Evolutionary conservation across 2,888 invertebrate genomes (phyloP).

Genomic region (Drosophila hamatofila): DNA sequence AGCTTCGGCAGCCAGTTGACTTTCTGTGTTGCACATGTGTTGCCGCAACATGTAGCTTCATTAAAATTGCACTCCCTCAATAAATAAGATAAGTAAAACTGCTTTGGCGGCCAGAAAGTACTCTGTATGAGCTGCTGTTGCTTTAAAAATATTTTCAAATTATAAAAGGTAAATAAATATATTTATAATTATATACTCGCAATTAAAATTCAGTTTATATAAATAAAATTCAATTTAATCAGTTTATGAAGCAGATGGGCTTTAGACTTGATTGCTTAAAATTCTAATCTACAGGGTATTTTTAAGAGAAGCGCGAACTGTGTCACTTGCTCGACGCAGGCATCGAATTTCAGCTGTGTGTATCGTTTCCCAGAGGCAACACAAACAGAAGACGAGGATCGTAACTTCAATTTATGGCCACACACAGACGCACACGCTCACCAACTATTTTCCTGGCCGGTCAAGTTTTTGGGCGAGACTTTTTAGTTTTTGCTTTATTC

Average conservation of each 20-base stretch:
- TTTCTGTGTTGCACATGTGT: constrained; percentile 61
- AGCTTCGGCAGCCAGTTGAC: constrained; percentile 23
- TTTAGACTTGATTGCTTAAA: no score
- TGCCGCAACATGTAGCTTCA: constrained; percentile 71
- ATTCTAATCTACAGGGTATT: neutral
- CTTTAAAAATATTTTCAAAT: neutral
- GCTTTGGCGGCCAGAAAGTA: neutral
- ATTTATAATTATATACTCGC: neutral
- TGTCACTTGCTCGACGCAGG: constrained; percentile 52
- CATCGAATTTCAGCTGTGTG: constrained; percentile 45
- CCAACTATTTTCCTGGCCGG: constrained; percentile 11
- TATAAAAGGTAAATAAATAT: neutral
- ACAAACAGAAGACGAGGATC: constrained; percentile 19
- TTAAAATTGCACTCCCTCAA: constrained; percentile 37
- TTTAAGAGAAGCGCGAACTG: constrained; percentile 29
- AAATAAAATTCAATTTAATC: neutral
- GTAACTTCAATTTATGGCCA: constrained; percentile 49
- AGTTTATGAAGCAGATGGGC: neutral
- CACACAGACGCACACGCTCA: neutral
- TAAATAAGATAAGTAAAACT: constrained; percentile 11
- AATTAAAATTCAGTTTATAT: neutral
- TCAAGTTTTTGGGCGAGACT: constrained; percentile 29
- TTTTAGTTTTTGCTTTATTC: constrained; percentile 53
- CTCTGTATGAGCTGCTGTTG: neutral
- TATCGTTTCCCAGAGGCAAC: constrained; percentile 47